Conservation (phyloP, 2,797 vertebrate species). For the Leucoraja ocellata region DNA sequence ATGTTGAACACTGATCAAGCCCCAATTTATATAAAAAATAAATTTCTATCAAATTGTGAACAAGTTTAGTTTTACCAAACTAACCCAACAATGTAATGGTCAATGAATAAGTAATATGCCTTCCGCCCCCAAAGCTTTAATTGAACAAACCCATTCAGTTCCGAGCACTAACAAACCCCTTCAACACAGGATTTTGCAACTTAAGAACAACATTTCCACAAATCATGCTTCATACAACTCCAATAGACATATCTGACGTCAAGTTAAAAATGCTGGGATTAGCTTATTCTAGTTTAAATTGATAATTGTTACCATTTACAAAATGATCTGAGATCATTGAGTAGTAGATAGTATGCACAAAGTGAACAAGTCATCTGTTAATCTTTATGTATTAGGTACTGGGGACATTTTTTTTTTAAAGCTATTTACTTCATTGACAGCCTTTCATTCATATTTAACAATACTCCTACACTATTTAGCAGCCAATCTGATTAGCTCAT, state of each 20-base stretch:
- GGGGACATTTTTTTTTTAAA: background rate
- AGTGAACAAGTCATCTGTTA: background rate
- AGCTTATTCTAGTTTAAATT: background rate
- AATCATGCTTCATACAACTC: background rate
- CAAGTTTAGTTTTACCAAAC: background rate
- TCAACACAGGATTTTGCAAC: background rate
- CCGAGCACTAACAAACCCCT: background rate
- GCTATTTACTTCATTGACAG: too few species aligned
- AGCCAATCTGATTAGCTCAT: background rate
- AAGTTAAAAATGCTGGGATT: background rate
- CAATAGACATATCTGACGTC: too few species aligned
- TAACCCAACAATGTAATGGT: background rate
- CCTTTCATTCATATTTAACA: background rate
- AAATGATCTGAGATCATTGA: constrained; percentile 1
- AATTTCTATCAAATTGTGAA: background rate
- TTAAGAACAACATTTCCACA: background rate
- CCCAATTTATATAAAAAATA: background rate
- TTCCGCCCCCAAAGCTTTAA: background rate
- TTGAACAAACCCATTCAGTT: background rate
- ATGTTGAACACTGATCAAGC: background rate
- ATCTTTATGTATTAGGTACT: background rate
- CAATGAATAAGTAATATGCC: background rate
- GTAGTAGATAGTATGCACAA: background rate
- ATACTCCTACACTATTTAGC: background rate
- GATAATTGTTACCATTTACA: background rate